A percentile compares a stretch with the other conserved stretches of the same genome.
phyloP scores from a whole-genome alignment of 1,140 invertebrate species.

The Magallana angulata region DNA sequence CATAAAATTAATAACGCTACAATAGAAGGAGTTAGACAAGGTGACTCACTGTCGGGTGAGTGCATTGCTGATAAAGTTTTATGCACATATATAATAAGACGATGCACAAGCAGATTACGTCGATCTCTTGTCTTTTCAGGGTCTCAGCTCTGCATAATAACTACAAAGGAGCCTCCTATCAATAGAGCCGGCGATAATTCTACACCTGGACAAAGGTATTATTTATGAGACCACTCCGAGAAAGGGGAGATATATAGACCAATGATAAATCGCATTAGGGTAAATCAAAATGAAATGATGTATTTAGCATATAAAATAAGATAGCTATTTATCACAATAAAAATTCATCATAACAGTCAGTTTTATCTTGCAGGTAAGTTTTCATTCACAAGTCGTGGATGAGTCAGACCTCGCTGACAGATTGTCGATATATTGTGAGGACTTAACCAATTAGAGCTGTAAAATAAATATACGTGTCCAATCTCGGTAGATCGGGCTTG shows the following conservation, averaged over 20 bases:
- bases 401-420: neutral
- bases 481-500: neutral
- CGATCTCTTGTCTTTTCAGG: neutral
- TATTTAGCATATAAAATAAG: slow-evolving; percentile 36
- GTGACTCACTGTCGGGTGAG: slow-evolving; percentile 18
- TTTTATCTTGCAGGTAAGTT: neutral
- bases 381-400: slow-evolving; percentile 4
- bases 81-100: slow-evolving; percentile 31
- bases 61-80: slow-evolving; percentile 29
- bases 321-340: slow-evolving; percentile 31
- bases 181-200: neutral
- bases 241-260: slow-evolving; percentile 19
- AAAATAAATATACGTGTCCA: slow-evolving; percentile 9
- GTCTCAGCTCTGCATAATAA: neutral
- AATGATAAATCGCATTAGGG: slow-evolving; percentile 19
- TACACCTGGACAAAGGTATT: slow-evolving; percentile 22
- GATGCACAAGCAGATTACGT: neutral
- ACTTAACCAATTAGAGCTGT: slow-evolving; percentile 17
- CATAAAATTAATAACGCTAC: slow-evolving; percentile 15
- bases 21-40: neutral
- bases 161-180: neutral
- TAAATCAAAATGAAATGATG: slow-evolving; percentile 35
- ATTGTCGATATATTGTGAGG: neutral
- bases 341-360: slow-evolving; percentile 32
- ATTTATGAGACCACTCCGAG: slow-evolving; percentile 33